phyloP scores from a whole-genome alignment of 2,888 invertebrate species.

The Drosophila ezoana region DNA sequence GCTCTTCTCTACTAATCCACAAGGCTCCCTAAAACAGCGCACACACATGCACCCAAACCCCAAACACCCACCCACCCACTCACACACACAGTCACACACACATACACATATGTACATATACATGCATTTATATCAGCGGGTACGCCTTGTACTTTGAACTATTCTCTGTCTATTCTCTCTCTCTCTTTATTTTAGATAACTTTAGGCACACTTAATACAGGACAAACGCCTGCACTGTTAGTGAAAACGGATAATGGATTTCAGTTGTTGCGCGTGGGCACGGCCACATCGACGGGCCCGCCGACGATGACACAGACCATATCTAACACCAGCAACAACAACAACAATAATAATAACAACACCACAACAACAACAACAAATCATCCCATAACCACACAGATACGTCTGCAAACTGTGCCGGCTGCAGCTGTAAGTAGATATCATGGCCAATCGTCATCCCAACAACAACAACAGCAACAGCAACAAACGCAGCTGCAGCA shows the following conservation, averaged over 20 bases:
- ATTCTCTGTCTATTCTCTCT: slow-evolving; percentile 50
- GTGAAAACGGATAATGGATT: slow-evolving; percentile 98
- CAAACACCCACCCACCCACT: slow-evolving; percentile 6
- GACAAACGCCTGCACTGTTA: slow-evolving; percentile 94
- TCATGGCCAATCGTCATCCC: slow-evolving; percentile 87
- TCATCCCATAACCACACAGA: slow-evolving; percentile 89
- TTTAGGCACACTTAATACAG: slow-evolving; percentile 94
- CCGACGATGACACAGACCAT: slow-evolving; percentile 85
- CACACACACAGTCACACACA: slow-evolving; percentile 18
- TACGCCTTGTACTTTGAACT: slow-evolving; percentile 37
- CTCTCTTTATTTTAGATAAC: slow-evolving; percentile 89
- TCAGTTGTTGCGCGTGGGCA: slow-evolving; percentile 95
- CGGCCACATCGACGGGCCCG: slow-evolving; percentile 89
- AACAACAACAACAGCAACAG: slow-evolving; percentile 83
- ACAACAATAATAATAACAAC: slow-evolving; percentile 57
- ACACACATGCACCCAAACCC: slow-evolving; percentile 30
- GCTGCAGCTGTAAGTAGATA: slow-evolving; percentile 94
- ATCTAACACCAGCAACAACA: slow-evolving; percentile 83
- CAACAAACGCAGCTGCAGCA: slow-evolving; percentile 56
- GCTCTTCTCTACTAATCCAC: slow-evolving; percentile 68
- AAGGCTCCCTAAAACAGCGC: slow-evolving; percentile 32
- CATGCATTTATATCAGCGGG: slow-evolving; percentile 37
- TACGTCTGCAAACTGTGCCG: slow-evolving; percentile 94
- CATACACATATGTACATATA: slow-evolving; percentile 27
- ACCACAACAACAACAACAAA: slow-evolving; percentile 75